Percentiles rank a stretch among this genome's conserved stretches.
These are phyloP conservation scores for Aldabrachelys gigantea DNA, from an alignment of 2,113 vertebrate species.

Conservation along the genomic window DNA sequence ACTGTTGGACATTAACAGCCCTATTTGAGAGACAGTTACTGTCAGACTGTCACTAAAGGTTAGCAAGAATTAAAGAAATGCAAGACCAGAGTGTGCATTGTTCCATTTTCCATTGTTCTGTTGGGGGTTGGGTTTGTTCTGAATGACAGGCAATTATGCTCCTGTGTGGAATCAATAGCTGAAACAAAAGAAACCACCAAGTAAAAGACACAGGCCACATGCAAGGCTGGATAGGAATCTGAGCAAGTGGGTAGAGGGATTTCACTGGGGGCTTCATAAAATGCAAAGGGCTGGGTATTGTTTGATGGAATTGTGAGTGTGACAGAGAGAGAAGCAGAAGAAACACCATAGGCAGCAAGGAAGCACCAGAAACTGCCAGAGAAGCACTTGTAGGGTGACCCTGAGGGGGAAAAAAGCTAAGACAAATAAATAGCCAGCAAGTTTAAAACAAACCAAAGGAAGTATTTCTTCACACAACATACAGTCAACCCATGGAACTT, in stretches of 20 bases:
- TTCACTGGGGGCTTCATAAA: neutral
- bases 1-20: slow-evolving; percentile 1
- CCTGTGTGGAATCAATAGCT: neutral
- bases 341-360: neutral
- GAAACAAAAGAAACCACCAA: neutral
- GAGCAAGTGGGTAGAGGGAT: neutral
- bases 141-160: neutral
- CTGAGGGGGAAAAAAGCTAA: too few species aligned
- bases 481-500: too few species aligned
- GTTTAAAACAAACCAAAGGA: too few species aligned
- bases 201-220: neutral
- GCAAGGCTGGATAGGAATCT: neutral
- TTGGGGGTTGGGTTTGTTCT: neutral
- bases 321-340: neutral
- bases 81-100: neutral
- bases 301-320: neutral
- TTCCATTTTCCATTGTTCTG: neutral
- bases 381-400: too few species aligned
- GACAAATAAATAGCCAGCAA: too few species aligned
- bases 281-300: neutral
- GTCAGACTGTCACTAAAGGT: slow-evolving; percentile 18
- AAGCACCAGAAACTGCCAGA: neutral
- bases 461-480: too few species aligned
- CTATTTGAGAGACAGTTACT: neutral
- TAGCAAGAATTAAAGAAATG: slow-evolving; percentile 16